Evolutionary conservation across 2,888 invertebrate species (phyloP), one percentile per base, ranked within the genome.

Genomic region (Sarcophaga carnaria): DNA sequence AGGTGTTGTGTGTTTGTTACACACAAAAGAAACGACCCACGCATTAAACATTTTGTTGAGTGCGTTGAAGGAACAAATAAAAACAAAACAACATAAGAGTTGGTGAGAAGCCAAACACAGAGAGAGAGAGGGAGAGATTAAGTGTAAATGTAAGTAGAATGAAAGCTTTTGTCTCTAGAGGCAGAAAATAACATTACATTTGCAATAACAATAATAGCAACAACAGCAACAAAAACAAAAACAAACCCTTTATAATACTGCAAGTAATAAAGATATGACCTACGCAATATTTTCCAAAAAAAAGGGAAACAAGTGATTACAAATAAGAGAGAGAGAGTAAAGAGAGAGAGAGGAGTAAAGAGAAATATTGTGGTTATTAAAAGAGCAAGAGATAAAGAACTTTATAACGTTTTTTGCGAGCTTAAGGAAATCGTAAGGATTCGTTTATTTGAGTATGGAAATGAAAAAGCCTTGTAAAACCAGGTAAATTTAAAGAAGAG

Each of bases 191-290:
- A 67, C 10, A 80, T 49, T 20, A 49, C 49, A 49, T 49, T 22
- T 22, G 22, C 22, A 22, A 22, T 22, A 22, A 22, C 22, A 22
- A 22, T 22, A 22, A 22, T 22, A 22, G 22, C 22, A 12, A 76
- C 59, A 67, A 66, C 17, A 12, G 2, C 8, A 12, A 76, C 49
- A 63, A 66, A 17, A 67, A 66, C 22, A 12, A 63, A 64, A 64
- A 20, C 37, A 62, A 10, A 54, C n/a, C 59, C 27, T 47, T 47
- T 25, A n/a, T 22, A 27, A 11, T 47, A 25, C 20, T 78, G 64
- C 59, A 78, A 84, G 75, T 81, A 87, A 81, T 79, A 81, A 83
- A 70, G 75, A 87, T 84, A 87, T 87, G 86, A 83, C 86, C 86
- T 87, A 87, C 86, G 75, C 83, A 83, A 86, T 81, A 83, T 60